Conservation (phyloP, 2,113 vertebrate species). For the Oenanthe oenanthe region DNA sequence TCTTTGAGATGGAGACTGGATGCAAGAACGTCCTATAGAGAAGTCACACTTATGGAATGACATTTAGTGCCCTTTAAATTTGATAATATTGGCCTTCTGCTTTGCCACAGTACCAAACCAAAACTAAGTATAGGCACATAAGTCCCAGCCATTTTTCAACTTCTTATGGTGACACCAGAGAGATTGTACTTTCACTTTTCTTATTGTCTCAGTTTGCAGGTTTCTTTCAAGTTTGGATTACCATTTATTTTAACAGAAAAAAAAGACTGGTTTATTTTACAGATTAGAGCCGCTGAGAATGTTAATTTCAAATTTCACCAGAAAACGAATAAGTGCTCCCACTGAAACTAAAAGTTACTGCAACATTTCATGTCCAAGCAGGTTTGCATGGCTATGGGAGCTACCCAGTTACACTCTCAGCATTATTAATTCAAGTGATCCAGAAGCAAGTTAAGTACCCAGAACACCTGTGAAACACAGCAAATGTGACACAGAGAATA, state of each 20-base stretch:
- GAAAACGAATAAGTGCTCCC: not conserved
- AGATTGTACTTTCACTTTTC: not conserved
- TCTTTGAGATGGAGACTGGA: not conserved
- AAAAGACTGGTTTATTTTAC: not conserved
- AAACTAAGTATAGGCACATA: not conserved
- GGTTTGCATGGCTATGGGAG: not conserved
- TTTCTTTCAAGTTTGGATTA: not conserved
- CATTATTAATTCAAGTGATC: not conserved
- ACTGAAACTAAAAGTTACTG: not conserved
- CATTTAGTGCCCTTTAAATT: not conserved
- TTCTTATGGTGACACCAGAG: not conserved
- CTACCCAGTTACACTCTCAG: not conserved
- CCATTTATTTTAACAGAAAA: not conserved
- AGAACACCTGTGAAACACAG: not conserved
- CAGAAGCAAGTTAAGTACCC: not conserved
- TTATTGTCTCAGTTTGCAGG: not conserved
- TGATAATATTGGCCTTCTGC: not conserved
- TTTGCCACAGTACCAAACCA: not conserved
- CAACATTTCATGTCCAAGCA: not conserved
- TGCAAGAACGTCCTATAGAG: not conserved
- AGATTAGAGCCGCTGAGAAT: not conserved
- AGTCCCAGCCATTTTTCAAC: not conserved
- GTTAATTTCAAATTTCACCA: not conserved
- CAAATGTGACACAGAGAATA: not conserved
- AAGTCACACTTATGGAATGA: not conserved